Evolutionary conservation across 2,888 invertebrate genomes (phyloP).

Genomic region (Lithodes maja): DNA sequence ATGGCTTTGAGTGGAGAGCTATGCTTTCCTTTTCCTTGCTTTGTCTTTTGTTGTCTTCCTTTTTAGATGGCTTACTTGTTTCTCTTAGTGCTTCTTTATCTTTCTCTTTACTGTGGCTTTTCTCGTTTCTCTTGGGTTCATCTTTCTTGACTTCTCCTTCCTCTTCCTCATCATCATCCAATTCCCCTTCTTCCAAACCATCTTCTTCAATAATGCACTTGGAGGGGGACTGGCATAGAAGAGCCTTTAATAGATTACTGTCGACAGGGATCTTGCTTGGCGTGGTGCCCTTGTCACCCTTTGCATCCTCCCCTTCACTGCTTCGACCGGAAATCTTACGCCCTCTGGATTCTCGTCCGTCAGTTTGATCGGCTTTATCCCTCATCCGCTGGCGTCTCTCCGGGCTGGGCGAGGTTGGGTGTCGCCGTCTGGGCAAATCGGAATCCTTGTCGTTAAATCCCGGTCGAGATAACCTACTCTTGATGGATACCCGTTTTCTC

Average conservation of each 20-base stretch:
- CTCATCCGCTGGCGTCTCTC: conserved; percentile 5
- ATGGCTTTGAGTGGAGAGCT: not conserved
- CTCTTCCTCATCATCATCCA: conserved; percentile 57
- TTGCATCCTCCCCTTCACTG: not conserved
- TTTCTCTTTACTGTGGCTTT: not conserved
- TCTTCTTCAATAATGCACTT: conserved; percentile 10
- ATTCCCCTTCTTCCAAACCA: conserved; percentile 59
- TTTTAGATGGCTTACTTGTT: not conserved
- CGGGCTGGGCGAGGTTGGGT: not conserved
- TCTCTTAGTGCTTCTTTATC: not conserved
- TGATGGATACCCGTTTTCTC: conserved; percentile 18
- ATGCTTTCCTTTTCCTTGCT: not conserved
- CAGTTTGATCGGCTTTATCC: not conserved
- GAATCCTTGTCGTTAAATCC: not conserved
- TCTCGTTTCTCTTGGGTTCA: not conserved
- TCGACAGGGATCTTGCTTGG: conserved; percentile 35
- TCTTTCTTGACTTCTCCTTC: not conserved
- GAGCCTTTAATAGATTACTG: conserved; percentile 21
- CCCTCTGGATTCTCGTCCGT: not conserved
- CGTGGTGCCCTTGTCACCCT: not conserved
- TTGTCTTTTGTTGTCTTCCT: not conserved
- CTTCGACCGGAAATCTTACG: not conserved
- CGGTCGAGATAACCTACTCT: conserved; percentile 8
- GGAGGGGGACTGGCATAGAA: conserved; percentile 35
- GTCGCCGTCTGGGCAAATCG: not conserved